Evolutionary conservation across 2,113 vertebrate genomes (phyloP).

Genomic region (Bubo scandiacus): DNA sequence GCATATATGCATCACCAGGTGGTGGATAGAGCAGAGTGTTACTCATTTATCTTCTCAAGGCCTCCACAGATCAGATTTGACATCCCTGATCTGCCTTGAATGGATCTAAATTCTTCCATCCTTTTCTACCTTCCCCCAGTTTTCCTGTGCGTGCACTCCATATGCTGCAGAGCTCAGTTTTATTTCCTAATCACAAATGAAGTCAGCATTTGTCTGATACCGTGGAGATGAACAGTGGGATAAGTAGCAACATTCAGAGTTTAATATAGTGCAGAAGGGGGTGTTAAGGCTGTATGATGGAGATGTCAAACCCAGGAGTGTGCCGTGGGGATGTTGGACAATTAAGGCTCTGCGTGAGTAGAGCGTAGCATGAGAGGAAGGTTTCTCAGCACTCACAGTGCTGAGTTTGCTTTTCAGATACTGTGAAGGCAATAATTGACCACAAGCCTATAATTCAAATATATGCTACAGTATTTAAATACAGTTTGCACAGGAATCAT

Average conservation of each 20-base stretch:
- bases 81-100: not conserved
- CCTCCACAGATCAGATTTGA: not conserved
- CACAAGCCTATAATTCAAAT: not conserved
- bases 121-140: not conserved
- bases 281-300: not conserved
- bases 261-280: not conserved
- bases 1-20: not conserved
- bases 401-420: not conserved
- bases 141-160: not conserved
- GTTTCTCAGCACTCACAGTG: not conserved
- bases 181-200: not conserved
- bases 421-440: not conserved
- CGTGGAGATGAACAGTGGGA: not conserved
- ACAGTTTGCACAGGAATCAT: not conserved
- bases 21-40: not conserved
- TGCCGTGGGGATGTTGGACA: accelerated
- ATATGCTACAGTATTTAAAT: not conserved
- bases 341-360: not conserved
- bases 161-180: not conserved
- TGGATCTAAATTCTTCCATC: not conserved
- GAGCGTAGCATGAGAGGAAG: accelerated
- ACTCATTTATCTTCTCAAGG: not conserved
- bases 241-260: not conserved
- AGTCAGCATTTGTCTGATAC: not conserved
- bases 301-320: not conserved